Base-by-base conservation (phyloP, 2,113 vertebrate genomes). In the Rallus limicola region DNA sequence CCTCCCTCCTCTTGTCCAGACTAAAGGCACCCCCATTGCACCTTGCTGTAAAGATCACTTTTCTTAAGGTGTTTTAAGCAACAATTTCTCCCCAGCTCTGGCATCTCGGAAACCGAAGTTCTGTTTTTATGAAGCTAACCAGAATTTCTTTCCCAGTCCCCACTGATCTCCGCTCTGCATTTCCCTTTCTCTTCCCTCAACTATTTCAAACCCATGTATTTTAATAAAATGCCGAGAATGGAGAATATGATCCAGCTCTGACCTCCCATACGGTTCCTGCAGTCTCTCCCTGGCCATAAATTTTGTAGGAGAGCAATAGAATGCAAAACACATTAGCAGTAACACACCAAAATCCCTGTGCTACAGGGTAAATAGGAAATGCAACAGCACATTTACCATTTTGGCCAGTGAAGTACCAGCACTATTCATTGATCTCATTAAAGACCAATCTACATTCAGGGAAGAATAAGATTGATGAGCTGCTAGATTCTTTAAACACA, bases 371-470 rank as follows among this genome's bases (percentile, higher is more conserved):
- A 96, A 96, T 96, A 94, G 95, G 91, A 97, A 97, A 96, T 26
- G 84, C 86, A 95, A 85, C 86, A 86, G 86, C 91, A 91, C 93
- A 96, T 95, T 95, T 96, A 96, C 93, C 84, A 89, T 92, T 95
- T 96, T 95, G 94, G 95, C 94, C 95, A 81, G 89, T 7, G 2
- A 91, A 94, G 69, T 88, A 92, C 88, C 91, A 78, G 82, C 86
- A n/a, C 69, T 84, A 88, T 90, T 95, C 94, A 95, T 94, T 95
- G 96, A 96, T 97, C 94, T 96, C 95, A 96, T 97, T 97, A 97
- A 97, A 96, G 89, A 78, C 96, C 86, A 95, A 94, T 93, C 92
- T 97, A 95, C 95, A 95, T 97, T 97, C 95, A 92, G 90, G 72
- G 94, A 93, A 96, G 87, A 89, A 95, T 52, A 93, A 96, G 95